These are phyloP conservation scores for Anomalospiza imberbis DNA, from an alignment of 2,797 vertebrate genomes.

Conservation along the genomic window DNA sequence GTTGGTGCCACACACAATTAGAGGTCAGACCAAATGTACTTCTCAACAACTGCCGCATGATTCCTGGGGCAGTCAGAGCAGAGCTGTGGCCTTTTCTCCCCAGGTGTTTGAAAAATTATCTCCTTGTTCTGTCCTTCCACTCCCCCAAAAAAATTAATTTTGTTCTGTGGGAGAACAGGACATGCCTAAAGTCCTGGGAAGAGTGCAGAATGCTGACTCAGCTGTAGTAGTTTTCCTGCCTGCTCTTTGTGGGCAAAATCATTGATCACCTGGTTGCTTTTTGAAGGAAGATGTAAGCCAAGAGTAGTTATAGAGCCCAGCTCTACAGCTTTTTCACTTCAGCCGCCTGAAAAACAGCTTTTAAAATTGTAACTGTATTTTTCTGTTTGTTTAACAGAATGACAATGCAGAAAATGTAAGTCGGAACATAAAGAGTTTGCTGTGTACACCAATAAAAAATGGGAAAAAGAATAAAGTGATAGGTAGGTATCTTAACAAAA, in stretches of 20 bases:
- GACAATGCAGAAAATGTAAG: constrained; percentile 79
- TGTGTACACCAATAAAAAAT: constrained; percentile 94
- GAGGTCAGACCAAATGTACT: neutral
- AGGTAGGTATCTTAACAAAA: constrained; percentile 75
- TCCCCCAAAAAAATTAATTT: neutral
- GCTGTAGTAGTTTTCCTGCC: neutral
- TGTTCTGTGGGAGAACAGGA: neutral
- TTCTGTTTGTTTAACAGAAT: constrained; percentile 78
- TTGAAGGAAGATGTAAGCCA: neutral
- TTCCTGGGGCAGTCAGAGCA: neutral
- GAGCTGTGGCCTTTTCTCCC: neutral
- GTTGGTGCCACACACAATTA: neutral
- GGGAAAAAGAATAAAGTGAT: constrained; percentile 98
- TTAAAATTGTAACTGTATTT: neutral
- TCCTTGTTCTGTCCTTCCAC: neutral
- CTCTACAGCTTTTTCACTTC: neutral
- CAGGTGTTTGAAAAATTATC: neutral
- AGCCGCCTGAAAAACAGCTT: neutral
- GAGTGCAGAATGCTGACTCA: neutral
- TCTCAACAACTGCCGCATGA: neutral
- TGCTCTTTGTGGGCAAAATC: neutral
- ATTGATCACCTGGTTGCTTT: neutral
- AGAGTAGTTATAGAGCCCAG: neutral
- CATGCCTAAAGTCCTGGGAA: neutral
- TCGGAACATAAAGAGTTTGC: constrained; percentile 85